phyloP scores from a whole-genome alignment of 2,113 vertebrate species.

The Nyctereutes procyonoides region DNA sequence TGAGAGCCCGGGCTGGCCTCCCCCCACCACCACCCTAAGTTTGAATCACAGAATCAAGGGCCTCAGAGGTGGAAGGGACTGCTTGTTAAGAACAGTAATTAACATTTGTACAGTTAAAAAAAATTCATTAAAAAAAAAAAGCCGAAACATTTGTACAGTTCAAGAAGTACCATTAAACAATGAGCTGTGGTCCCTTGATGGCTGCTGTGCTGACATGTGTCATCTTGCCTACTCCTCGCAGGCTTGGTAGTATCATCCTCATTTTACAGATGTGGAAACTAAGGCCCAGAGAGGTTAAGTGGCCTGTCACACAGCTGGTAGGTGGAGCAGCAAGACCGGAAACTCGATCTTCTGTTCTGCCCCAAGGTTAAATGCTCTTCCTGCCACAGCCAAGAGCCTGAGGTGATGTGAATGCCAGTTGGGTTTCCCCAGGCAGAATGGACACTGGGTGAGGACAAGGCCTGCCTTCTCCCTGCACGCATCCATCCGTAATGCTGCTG shows the following conservation, averaged over 20 bases:
- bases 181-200: not conserved
- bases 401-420: not conserved
- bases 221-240: not conserved
- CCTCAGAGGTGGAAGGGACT: not conserved
- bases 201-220: not conserved
- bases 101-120: not conserved
- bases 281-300: not conserved
- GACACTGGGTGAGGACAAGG: not conserved
- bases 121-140: not conserved
- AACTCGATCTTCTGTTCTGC: not conserved
- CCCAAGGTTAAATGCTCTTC: not conserved
- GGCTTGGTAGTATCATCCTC: not conserved
- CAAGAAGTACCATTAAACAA: not conserved
- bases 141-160: not conserved
- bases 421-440: not conserved
- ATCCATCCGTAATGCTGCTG: not conserved
- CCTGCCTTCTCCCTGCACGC: not conserved
- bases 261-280: constrained; percentile 33
- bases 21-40: not conserved
- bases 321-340: not conserved
- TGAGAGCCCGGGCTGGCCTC: constrained; percentile 43
- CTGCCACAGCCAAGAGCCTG: not conserved
- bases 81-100: not conserved
- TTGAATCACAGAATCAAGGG: constrained; percentile 16
- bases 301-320: not conserved